Percentiles rank a stretch among this genome's conserved stretches.
Evolutionary conservation across 2,797 vertebrate genomes (phyloP).

Genomic region (Esox lucius): DNA sequence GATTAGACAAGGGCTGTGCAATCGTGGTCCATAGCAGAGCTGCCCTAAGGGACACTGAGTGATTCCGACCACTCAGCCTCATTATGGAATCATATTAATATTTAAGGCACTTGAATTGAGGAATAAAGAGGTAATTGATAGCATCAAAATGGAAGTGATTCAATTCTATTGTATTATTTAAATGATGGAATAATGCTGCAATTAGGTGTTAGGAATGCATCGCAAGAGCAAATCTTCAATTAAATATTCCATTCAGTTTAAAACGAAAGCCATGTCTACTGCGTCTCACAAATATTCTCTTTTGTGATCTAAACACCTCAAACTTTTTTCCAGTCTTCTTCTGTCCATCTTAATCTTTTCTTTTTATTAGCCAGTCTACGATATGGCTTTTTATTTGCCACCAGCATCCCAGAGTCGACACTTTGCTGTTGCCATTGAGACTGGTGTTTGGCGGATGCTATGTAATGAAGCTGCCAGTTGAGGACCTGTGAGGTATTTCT

Average conservation of each 20-base stretch:
- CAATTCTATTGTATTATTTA: slow-evolving; percentile 66
- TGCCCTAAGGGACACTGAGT: slow-evolving; percentile 79
- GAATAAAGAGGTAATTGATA: slow-evolving; percentile 81
- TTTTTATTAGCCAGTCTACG: too few species aligned
- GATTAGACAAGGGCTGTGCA: slow-evolving; percentile 68
- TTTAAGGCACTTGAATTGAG: slow-evolving; percentile 77
- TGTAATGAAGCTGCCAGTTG: too few species aligned
- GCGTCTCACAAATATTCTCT: too few species aligned
- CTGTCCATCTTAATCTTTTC: too few species aligned
- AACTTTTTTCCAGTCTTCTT: too few species aligned
- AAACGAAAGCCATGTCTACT: slow-evolving; percentile 18
- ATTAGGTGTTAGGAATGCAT: slow-evolving; percentile 52
- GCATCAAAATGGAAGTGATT: slow-evolving; percentile 75
- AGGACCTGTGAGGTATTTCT: too few species aligned
- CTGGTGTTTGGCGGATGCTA: too few species aligned
- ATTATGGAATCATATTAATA: slow-evolving; percentile 82
- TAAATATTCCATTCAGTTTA: slow-evolving; percentile 19
- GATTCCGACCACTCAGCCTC: slow-evolving; percentile 81
- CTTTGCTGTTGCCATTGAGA: too few species aligned
- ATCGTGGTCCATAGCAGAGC: slow-evolving; percentile 66
- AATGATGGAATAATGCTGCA: slow-evolving; percentile 56
- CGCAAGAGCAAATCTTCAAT: slow-evolving; percentile 15
- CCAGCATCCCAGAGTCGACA: too few species aligned
- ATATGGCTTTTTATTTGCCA: too few species aligned
- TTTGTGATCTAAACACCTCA: too few species aligned